A percentile compares a stretch with the other conserved stretches of the same genome.
These are phyloP conservation scores for Ictalurus punctatus DNA, from an alignment of 2,113 vertebrate species.

Conservation along the genomic window DNA sequence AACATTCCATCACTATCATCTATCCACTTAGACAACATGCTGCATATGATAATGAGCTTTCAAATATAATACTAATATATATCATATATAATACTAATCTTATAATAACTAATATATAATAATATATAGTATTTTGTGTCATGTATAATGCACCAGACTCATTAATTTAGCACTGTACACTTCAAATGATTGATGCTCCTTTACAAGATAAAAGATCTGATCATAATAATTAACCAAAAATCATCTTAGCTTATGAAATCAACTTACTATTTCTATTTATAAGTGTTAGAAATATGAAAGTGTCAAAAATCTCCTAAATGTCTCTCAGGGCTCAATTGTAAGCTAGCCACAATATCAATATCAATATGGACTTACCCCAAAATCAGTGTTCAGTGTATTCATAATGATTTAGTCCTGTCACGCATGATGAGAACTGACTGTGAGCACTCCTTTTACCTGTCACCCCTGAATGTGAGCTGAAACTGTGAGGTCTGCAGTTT, in stretches of 20 bases:
- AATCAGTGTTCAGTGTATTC: neutral
- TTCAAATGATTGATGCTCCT: neutral
- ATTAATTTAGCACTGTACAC: neutral
- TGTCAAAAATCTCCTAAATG: neutral
- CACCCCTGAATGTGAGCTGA: conserved; percentile 43
- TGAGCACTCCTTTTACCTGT: conserved; percentile 48
- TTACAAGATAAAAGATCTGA: neutral
- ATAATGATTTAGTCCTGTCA: conserved; percentile 17
- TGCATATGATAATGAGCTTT: neutral
- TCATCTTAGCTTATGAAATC: neutral
- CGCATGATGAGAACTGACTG: conserved; percentile 31
- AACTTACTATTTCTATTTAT: neutral
- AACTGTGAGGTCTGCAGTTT: conserved; percentile 42
- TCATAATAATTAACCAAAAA: neutral
- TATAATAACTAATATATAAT: too few species aligned
- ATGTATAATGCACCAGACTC: neutral
- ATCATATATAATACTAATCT: too few species aligned
- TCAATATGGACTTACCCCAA: conserved; percentile 44
- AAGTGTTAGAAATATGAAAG: neutral
- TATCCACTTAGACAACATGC: neutral
- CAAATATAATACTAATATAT: neutral
- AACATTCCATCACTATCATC: neutral
- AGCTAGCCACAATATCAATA: neutral
- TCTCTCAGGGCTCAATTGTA: neutral
- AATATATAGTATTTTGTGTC: neutral